These are phyloP conservation scores for Pampusana beccarii DNA, from an alignment of 2,113 vertebrate species.

Conservation along the genomic window DNA sequence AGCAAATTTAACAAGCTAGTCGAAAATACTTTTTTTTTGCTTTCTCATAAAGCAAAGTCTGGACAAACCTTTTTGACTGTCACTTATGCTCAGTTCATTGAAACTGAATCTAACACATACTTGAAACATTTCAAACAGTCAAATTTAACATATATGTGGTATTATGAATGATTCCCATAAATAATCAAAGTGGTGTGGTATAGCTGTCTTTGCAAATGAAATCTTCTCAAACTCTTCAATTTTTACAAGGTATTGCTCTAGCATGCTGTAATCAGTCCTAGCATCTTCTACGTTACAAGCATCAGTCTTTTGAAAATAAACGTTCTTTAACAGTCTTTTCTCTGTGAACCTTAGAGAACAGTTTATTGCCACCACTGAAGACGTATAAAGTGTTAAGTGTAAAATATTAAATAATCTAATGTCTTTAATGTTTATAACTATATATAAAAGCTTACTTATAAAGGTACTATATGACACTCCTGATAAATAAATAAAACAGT, in stretches of 20 bases:
- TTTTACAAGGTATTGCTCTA: neutral
- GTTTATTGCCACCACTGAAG: neutral
- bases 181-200: neutral
- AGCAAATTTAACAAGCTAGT: neutral
- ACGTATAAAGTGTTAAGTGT: neutral
- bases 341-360: neutral
- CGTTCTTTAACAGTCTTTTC: neutral
- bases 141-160: neutral
- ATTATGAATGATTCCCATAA: constrained; percentile 5
- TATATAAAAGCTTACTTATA: neutral
- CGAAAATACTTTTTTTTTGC: neutral
- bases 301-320: neutral
- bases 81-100: neutral
- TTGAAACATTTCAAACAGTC: neutral
- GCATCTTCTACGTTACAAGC: neutral
- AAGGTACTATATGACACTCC: neutral
- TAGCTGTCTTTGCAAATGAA: neutral
- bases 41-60: neutral
- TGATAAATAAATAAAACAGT: neutral
- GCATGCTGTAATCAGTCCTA: neutral
- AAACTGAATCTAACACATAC: neutral
- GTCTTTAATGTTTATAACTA: neutral
- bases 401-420: neutral
- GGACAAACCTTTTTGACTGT: neutral
- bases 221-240: neutral